phyloP scores from a whole-genome alignment of 1,140 invertebrate genomes.

The Chrysoperla carnea region DNA sequence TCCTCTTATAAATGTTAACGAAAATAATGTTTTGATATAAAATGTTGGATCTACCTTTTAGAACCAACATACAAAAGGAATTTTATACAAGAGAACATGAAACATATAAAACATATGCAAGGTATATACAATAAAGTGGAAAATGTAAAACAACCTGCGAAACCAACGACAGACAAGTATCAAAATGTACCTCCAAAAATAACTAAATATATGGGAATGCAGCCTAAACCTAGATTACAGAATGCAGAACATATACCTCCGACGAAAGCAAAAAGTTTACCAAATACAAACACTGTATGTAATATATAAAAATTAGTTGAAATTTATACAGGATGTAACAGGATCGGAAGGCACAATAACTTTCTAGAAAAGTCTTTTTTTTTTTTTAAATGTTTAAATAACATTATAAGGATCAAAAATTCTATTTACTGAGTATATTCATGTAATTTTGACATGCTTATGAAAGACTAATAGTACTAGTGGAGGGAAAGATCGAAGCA shows the following conservation, averaged over 20 bases:
- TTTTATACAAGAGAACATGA: constrained; percentile 35
- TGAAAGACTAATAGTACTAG: too few relatives aligned
- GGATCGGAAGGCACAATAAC: too few relatives aligned
- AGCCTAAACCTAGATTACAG: not conserved
- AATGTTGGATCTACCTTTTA: constrained; percentile 16
- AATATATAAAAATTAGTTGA: not conserved
- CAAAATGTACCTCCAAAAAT: constrained; percentile 1
- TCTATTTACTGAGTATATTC: too few relatives aligned
- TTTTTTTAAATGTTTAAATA: too few relatives aligned
- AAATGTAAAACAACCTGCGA: constrained; percentile 1
- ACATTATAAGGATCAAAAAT: too few relatives aligned
- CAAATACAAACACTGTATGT: not conserved
- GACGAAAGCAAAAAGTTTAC: constrained; percentile 8
- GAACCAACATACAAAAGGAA: constrained; percentile 32
- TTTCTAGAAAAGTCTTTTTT: too few relatives aligned
- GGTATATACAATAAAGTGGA: constrained; percentile 25
- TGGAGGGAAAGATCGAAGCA: too few relatives aligned
- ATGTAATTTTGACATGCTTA: too few relatives aligned
- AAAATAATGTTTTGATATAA: not conserved
- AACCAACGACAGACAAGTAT: not conserved
- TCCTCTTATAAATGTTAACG: not conserved
- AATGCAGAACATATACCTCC: not conserved
- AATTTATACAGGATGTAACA: too few relatives aligned
- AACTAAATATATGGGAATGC: constrained; percentile 4
- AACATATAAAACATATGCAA: constrained; percentile 31